A percentile compares a stretch with the other conserved stretches of the same genome.
Evolutionary conservation across 2,113 vertebrate species (phyloP).

Genomic region (Bufo gargarizans): DNA sequence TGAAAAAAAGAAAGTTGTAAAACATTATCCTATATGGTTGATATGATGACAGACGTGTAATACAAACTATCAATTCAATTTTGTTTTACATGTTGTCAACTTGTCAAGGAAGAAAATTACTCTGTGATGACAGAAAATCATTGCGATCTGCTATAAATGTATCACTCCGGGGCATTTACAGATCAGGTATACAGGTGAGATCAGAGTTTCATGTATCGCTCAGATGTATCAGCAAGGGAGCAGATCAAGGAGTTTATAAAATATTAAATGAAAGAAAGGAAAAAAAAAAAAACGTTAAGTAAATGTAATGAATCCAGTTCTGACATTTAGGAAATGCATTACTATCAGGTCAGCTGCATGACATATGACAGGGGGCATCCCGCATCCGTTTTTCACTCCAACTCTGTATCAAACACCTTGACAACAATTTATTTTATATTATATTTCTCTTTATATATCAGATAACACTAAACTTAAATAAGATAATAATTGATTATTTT

Average conservation of each 20-base stretch:
- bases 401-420: no score
- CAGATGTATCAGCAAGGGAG: background rate
- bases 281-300: background rate
- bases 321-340: background rate
- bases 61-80: background rate
- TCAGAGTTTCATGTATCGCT: constrained; percentile 20
- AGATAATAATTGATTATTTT: no score
- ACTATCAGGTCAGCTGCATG: background rate
- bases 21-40: background rate
- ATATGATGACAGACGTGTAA: background rate
- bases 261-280: background rate
- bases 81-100: background rate
- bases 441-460: no score
- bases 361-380: no score
- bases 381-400: no score
- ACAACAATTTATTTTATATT: no score
- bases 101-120: background rate
- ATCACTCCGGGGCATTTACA: constrained; percentile 8
- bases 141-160: constrained; percentile 21
- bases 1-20: background rate
- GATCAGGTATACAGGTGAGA: background rate
- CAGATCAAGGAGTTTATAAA: background rate
- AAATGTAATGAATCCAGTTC: background rate
- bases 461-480: no score
- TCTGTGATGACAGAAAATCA: constrained; percentile 40